Percentiles rank a stretch among this genome's conserved stretches.
Evolutionary conservation across 2,113 vertebrate genomes (phyloP).

Genomic region (Sinocyclocheilus anophthalmus): DNA sequence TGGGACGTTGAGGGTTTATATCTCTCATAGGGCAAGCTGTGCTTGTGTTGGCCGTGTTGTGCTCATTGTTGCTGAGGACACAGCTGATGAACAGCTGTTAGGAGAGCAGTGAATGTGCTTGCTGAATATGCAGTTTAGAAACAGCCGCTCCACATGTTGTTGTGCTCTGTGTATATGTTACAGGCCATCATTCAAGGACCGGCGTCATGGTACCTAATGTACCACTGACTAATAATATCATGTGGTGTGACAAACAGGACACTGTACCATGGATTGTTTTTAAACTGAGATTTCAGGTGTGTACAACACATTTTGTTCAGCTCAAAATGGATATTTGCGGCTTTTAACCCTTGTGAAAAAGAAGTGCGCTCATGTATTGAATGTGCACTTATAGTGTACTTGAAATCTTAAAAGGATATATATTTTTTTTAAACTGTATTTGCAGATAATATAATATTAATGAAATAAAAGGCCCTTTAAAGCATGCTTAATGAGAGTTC

Average conservation of each 20-base stretch:
- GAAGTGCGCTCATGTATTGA: not conserved
- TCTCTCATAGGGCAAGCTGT: constrained; percentile 30
- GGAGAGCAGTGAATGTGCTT: constrained; percentile 46
- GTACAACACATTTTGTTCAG: not conserved
- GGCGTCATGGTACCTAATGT: not conserved
- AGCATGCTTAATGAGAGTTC: not conserved
- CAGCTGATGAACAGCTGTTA: constrained; percentile 63
- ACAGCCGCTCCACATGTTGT: not conserved
- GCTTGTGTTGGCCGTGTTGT: constrained; percentile 55
- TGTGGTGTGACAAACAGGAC: not conserved
- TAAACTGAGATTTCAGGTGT: not conserved
- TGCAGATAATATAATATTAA: not conserved
- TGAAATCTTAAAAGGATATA: not conserved
- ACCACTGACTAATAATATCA: not conserved
- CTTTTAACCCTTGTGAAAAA: not conserved
- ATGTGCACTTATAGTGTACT: not conserved
- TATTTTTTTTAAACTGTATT: too few relatives aligned
- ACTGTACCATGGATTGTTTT: too few relatives aligned
- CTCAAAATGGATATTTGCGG: not conserved
- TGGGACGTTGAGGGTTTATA: constrained; percentile 37
- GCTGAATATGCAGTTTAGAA: constrained; percentile 27
- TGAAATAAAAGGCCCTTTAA: not conserved
- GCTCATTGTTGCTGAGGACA: constrained; percentile 39
- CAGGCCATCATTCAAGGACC: not conserved
- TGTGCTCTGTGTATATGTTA: not conserved